These are phyloP conservation scores for Mimas tiliae DNA, from an alignment of 2,888 invertebrate species.

Conservation along the genomic window DNA sequence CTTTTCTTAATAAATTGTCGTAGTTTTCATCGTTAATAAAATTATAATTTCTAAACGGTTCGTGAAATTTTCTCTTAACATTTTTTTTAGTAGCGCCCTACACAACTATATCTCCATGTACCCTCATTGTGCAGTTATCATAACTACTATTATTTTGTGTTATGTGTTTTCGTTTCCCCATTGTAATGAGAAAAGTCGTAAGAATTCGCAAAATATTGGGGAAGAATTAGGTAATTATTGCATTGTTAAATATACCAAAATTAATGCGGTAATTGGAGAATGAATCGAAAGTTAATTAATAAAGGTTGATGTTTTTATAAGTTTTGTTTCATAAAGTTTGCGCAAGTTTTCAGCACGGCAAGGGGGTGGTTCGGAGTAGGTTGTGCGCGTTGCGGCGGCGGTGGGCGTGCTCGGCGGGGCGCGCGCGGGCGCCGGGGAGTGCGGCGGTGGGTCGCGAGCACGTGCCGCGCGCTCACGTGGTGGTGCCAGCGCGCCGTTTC, in stretches of 20 bases:
- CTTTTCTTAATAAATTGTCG: not conserved
- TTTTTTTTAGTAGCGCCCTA: not conserved
- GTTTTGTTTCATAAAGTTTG: conserved; percentile 34
- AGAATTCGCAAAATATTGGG: not conserved
- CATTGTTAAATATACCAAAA: not conserved
- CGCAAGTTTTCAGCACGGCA: conserved; percentile 23
- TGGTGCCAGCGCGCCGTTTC: conserved; percentile 64
- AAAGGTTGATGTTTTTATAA: not conserved
- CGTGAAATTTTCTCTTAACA: conserved; percentile 34
- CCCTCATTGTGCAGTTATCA: not conserved
- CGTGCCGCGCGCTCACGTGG: conserved; percentile 82
- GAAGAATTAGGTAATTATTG: not conserved
- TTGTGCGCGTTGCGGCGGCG: no score
- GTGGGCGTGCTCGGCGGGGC: conserved; percentile 57
- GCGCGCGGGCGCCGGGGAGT: conserved; percentile 54
- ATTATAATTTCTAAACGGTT: not conserved
- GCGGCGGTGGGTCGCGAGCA: conserved; percentile 67
- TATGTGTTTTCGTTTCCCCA: not conserved
- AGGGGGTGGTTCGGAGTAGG: conserved; percentile 50
- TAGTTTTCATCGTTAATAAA: no score
- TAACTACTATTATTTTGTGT: no score
- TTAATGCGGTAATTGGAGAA: not conserved
- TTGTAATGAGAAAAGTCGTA: not conserved
- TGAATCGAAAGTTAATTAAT: not conserved
- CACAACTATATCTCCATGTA: not conserved